Evolutionary conservation across 2,113 vertebrate species (phyloP).

Genomic region (Hyperoodon ampullatus): DNA sequence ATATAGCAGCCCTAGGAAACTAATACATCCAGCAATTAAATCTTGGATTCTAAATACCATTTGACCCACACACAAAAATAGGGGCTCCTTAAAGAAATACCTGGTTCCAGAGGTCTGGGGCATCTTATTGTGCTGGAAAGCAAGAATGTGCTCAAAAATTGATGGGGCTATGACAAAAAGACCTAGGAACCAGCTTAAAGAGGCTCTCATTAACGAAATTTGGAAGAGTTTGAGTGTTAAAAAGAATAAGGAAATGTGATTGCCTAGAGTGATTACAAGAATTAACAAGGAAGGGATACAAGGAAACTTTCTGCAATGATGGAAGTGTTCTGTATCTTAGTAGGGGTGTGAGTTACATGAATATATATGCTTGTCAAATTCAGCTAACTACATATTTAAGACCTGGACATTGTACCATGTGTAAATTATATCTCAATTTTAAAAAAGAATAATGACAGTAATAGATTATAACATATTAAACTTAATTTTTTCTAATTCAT

Average conservation of each 20-base stretch:
- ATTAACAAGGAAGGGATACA: not conserved
- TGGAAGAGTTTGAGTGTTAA: not conserved
- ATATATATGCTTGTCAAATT: not conserved
- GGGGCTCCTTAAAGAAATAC: not conserved
- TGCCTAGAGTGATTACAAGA: not conserved
- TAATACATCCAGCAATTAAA: not conserved
- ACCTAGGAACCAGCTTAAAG: not conserved
- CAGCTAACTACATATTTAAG: not conserved
- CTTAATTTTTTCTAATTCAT: not conserved
- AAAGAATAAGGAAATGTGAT: not conserved
- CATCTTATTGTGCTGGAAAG: not conserved
- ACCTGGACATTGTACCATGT: not conserved
- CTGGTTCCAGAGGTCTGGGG: not conserved
- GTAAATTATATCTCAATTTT: not conserved
- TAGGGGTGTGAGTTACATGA: not conserved
- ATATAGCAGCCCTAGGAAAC: not conserved
- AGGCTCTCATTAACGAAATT: not conserved
- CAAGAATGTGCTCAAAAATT: not conserved
- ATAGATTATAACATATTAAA: not conserved
- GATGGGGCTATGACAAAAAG: not conserved
- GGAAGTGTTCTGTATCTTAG: not conserved
- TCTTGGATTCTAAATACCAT: constrained; percentile 4
- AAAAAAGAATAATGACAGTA: not conserved
- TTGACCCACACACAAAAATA: not conserved
- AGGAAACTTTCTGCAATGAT: not conserved